Evolutionary conservation across 2,888 invertebrate genomes (phyloP), one percentile per base, ranked within the genome.

Genomic region (Protodeltote pygarga): DNA sequence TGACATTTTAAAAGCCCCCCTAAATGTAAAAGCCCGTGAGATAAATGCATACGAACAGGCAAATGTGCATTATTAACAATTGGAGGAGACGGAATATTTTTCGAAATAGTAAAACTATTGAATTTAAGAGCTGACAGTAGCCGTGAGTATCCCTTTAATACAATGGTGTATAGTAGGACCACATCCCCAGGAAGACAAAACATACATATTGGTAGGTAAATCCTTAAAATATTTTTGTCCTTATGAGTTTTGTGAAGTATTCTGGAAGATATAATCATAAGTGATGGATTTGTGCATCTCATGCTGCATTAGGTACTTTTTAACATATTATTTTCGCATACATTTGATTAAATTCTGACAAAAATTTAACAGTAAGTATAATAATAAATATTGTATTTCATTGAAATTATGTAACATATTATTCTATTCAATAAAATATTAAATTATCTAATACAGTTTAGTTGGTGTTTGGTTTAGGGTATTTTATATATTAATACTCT

Each of bases 1-100:
- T 79, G 75, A 78, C 62, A 74, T 73, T 77, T 74, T 72, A 80
- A 77, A 83, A 83, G 81, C 83, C 77, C 80, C 71, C 81, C 79
- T 82, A 80, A 80, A 82, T 79, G 76, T 87, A 73, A 77, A 86
- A 87, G 86, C 86, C 75, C 62, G 82, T 83, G 80, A 81, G 76
- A 81, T 81, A 83, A 85, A 87, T 87, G 86, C 85, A 85, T 83
- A 81, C 85, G 83, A 81, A 86, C 81, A 82, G 83, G 76, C 83
- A 81, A 85, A 86, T 73, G 89, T 89, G 89, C 87, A 77, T 70
- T 79, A 81, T 75, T 79, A 84, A 83, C 81, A 83, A 83, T 75
- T 77, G 75, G 70, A 69, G 73, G 81, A 84, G 84, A 85, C 82
- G 69, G 78, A 75, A 73, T 65, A 73, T 66, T 74, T 77, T 77